Evolutionary conservation across 2,797 vertebrate genomes (phyloP), one percentile per base, ranked within the genome.

Genomic region (Manis pentadactyla): DNA sequence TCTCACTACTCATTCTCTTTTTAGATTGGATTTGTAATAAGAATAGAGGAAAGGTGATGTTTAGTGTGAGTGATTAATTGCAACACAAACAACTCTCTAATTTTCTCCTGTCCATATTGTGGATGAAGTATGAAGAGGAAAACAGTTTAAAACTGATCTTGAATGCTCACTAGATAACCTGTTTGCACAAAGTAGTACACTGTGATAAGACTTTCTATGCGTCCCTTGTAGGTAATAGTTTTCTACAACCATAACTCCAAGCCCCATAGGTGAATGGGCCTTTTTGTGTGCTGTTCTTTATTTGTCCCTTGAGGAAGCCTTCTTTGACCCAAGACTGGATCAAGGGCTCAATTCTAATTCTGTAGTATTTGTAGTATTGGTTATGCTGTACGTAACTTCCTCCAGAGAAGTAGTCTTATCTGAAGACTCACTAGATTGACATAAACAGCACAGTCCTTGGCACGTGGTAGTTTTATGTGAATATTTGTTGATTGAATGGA

Each of bases 311-410:
- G 25, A 23, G 15, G 39, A 82, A 27, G 31, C 39, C 37, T 68
- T 94, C 4, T 31, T 15, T 74, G 57, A 68, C 42, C 42, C 75
- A 18, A 37, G 17, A 15, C 31, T 49, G 73, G 46, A 14, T 81
- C 5, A 53, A 13, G 31, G 34, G 29, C 6, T 19, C 51, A n/a
- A 1, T 11, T 55, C 0, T 29, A n/a, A 1, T 11, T 55, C 0
- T 29, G 15, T 63, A 64, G 19, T 51, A 46, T 79, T 57, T 89
- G 23, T 78, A 42, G 12, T 55, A 49, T 39, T 63, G 39, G 13
- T 46, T 23, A 59, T 34, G 5, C 46, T 34, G 34, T 21, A 11
- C 18, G 25, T 53, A n/a, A 15, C 61, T 66, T n/a, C 11, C 23
- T 31, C 4, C 19, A 93, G n/a, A 82, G 81, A 10, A 31, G 10